Evolutionary conservation across 2,113 vertebrate species (phyloP).

Genomic region (Xyrauchen texanus): DNA sequence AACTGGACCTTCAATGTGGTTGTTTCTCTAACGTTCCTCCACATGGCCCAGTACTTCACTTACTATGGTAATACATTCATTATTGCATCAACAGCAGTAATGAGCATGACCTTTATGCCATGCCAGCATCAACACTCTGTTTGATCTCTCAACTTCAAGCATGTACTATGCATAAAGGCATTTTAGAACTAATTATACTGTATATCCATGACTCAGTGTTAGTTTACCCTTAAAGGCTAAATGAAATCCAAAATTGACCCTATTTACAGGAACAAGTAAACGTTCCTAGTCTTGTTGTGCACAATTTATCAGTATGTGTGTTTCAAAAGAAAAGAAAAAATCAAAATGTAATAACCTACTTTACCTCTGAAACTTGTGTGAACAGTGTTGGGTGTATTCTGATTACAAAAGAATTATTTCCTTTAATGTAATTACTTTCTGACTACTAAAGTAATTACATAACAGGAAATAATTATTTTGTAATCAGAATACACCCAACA

Average conservation of each 20-base stretch:
- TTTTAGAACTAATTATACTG: constrained; percentile 20
- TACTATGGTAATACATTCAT: constrained; percentile 84
- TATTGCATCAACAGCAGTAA: constrained; percentile 16
- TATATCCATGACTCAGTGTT: constrained; percentile 1
- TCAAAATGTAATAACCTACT: no score
- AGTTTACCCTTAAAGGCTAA: background rate
- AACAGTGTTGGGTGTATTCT: no score
- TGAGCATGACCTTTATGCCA: constrained; percentile 22
- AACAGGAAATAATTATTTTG: no score
- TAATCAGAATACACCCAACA: no score
- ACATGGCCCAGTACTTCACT: constrained; percentile 90
- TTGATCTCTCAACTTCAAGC: constrained; percentile 35
- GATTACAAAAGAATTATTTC: no score
- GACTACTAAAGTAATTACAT: no score
- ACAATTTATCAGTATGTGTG: no score
- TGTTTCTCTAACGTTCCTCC: constrained; percentile 93
- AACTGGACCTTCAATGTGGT: constrained; percentile 97
- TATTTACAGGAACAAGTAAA: background rate
- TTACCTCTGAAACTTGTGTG: no score
- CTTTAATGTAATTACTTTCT: no score
- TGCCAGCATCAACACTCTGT: background rate
- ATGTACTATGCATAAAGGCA: constrained; percentile 9
- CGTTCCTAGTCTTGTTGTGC: no score
- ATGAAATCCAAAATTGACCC: background rate
- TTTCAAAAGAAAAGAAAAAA: no score